Percentiles rank a stretch among this genome's conserved stretches.
These are phyloP conservation scores for Spizella passerina DNA, from an alignment of 2,797 vertebrate genomes.

Conservation along the genomic window DNA sequence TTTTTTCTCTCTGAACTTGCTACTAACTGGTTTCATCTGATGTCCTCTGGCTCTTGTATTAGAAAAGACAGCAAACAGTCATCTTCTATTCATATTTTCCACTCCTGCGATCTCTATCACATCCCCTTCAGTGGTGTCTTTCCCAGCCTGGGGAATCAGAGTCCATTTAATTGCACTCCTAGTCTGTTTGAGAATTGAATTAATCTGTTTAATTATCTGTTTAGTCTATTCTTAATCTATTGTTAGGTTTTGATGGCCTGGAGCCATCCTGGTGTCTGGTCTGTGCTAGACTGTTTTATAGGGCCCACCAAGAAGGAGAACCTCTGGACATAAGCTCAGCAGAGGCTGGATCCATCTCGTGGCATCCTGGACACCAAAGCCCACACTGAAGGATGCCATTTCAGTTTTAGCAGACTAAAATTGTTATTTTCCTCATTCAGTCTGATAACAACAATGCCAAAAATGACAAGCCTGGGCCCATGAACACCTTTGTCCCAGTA, in stretches of 20 bases:
- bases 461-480: neutral
- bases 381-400: neutral
- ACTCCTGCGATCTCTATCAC: neutral
- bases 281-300: neutral
- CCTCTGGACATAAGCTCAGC: neutral
- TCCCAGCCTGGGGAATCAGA: neutral
- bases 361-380: neutral
- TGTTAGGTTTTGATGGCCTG: neutral
- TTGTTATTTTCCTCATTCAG: neutral
- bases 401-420: too few species aligned
- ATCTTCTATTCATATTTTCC: slow-evolving; percentile 42
- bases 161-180: slow-evolving; percentile 5
- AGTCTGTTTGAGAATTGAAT: slow-evolving; percentile 1
- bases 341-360: neutral
- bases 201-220: slow-evolving; percentile 53
- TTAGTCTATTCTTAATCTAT: slow-evolving; percentile 57
- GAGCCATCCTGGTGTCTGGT: neutral
- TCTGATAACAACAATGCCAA: neutral
- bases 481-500: neutral
- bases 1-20: neutral
- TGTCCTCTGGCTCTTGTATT: neutral
- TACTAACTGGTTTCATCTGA: slow-evolving; percentile 43
- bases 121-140: neutral
- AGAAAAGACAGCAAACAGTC: neutral
- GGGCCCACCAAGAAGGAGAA: neutral